Evolutionary conservation across 1,140 invertebrate species (phyloP).

Genomic region (Brachionus rubens): DNA sequence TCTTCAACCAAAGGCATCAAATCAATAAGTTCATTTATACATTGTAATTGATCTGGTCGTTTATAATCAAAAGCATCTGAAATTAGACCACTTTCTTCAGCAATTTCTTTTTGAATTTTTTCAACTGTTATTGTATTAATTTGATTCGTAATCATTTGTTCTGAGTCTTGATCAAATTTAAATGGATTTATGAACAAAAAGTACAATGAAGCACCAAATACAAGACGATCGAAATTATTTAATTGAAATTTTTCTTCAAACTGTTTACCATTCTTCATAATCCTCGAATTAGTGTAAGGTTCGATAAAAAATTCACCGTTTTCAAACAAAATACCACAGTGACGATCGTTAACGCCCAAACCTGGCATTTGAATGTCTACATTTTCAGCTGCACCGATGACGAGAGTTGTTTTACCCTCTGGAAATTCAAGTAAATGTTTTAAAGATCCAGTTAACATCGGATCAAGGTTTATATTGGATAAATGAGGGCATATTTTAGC

Average conservation of each 20-base stretch:
- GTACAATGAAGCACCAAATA: constrained; percentile 42
- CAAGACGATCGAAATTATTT: constrained; percentile 65
- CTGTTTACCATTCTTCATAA: constrained; percentile 64
- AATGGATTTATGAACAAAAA: constrained; percentile 28
- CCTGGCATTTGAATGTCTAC: constrained; percentile 32
- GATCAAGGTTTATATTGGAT: constrained; percentile 67
- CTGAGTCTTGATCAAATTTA: constrained; percentile 57
- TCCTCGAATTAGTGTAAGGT: constrained; percentile 56
- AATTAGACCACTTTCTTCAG: constrained; percentile 46
- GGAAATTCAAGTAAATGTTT: constrained; percentile 63
- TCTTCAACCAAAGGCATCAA: constrained; percentile 65
- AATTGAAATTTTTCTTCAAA: constrained; percentile 60
- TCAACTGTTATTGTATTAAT: constrained; percentile 57
- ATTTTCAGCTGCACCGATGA: background rate
- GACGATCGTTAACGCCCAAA: constrained; percentile 63
- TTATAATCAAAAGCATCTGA: constrained; percentile 55
- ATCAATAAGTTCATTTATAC: constrained; percentile 62
- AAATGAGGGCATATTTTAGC: constrained; percentile 64
- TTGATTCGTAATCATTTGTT: constrained; percentile 61
- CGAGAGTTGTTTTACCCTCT: constrained; percentile 51
- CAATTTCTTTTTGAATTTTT: constrained; percentile 50
- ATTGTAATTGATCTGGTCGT: constrained; percentile 61
- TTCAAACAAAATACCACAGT: constrained; percentile 62
- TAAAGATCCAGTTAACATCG: constrained; percentile 64
- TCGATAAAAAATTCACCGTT: constrained; percentile 62